phyloP scores from a whole-genome alignment of 2,797 vertebrate genomes.

The Ptychadena robeensis region DNA sequence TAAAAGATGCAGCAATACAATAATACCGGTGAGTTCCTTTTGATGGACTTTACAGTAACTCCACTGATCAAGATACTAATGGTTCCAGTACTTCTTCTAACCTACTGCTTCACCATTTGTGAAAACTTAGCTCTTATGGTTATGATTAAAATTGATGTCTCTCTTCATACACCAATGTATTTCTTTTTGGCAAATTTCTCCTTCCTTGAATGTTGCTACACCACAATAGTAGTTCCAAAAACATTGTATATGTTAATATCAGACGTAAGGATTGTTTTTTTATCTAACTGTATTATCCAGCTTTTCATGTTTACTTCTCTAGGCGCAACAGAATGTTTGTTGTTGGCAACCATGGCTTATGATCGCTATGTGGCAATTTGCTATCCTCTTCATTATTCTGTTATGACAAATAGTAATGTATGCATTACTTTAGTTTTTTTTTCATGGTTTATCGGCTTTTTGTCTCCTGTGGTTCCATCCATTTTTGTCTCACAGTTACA shows the following conservation, averaged over 20 bases:
- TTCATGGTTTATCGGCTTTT: slow-evolving; percentile 41
- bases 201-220: slow-evolving; percentile 66
- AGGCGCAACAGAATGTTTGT: slow-evolving; percentile 41
- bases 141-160: neutral
- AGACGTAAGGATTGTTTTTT: slow-evolving; percentile 33
- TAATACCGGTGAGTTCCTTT: neutral
- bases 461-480: slow-evolving; percentile 10
- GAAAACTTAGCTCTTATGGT: slow-evolving; percentile 32
- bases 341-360: slow-evolving; percentile 48
- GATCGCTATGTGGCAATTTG: slow-evolving; percentile 49
- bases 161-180: slow-evolving; percentile 64
- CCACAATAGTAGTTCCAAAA: slow-evolving; percentile 64
- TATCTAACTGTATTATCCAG: slow-evolving; percentile 26
- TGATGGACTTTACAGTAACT: slow-evolving; percentile 11
- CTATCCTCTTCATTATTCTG: slow-evolving; percentile 36
- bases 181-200: slow-evolving; percentile 67
- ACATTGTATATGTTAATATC: slow-evolving; percentile 58
- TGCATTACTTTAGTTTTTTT: slow-evolving; percentile 9
- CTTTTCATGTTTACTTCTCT: slow-evolving; percentile 12
- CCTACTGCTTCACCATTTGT: slow-evolving; percentile 34
- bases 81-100: slow-evolving; percentile 9
- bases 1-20: slow-evolving; percentile 5
- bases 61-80: neutral
- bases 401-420: slow-evolving; percentile 11
- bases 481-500: slow-evolving; percentile 38